Evolutionary conservation across 92 coral and sea anemone genomes (phyloP).

Genomic region (Porites cylindrica): DNA sequence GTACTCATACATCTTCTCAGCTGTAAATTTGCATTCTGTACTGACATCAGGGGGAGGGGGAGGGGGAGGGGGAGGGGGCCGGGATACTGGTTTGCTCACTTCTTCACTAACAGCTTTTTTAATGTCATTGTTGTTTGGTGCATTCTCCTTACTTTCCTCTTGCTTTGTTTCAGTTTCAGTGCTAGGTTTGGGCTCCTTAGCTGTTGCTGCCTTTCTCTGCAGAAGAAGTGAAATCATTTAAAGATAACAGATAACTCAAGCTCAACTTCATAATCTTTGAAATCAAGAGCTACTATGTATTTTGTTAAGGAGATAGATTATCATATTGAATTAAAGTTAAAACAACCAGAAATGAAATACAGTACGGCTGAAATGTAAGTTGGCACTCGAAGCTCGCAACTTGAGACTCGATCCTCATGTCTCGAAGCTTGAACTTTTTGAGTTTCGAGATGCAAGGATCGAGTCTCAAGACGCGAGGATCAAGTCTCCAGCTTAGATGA

Average conservation of each 20-base stretch:
- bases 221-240: neutral
- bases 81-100: constrained; percentile 11
- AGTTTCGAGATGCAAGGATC: too few relatives aligned
- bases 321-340: too few relatives aligned
- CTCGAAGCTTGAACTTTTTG: too few relatives aligned
- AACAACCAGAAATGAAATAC: too few relatives aligned
- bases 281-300: neutral
- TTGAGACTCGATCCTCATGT: too few relatives aligned
- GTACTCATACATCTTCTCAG: constrained; percentile 80
- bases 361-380: too few relatives aligned
- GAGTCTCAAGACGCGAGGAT: too few relatives aligned
- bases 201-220: constrained; percentile 33
- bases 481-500: too few relatives aligned
- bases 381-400: too few relatives aligned
- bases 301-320: too few relatives aligned
- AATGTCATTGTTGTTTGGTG: neutral
- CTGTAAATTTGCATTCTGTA: constrained; percentile 3
- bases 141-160: constrained; percentile 14
- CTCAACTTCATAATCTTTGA: neutral
- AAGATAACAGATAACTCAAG: neutral
- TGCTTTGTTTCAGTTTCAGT: constrained; percentile 16
- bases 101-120: constrained; percentile 7
- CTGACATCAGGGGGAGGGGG: constrained; percentile 17
- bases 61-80: constrained; percentile 9
- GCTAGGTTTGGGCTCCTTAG: constrained; percentile 29